These are phyloP conservation scores for Drymonia ruficornis DNA, from an alignment of 2,888 invertebrate genomes.

Conservation along the genomic window DNA sequence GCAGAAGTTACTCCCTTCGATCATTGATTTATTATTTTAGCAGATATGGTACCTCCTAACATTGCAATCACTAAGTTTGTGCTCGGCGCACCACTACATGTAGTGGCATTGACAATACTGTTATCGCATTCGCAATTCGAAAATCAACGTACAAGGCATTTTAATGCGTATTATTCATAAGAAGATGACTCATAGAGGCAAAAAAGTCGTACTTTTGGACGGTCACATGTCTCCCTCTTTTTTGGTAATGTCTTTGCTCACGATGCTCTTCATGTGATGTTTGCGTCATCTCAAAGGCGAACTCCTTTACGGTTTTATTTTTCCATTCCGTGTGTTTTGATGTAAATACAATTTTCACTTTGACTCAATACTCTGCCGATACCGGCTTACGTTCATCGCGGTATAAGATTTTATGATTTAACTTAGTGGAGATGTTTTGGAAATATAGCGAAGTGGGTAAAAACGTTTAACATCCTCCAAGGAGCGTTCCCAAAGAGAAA, in stretches of 20 bases:
- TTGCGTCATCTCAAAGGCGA: slow-evolving; percentile 36
- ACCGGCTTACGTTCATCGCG: slow-evolving; percentile 15
- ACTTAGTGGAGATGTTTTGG: slow-evolving; percentile 12
- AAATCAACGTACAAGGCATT: no score
- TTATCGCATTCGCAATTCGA: no score
- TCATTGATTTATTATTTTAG: no score
- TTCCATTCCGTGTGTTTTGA: slow-evolving; percentile 34
- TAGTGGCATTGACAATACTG: no score
- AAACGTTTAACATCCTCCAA: neutral
- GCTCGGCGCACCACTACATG: no score
- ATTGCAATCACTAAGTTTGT: no score
- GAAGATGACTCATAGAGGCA: no score
- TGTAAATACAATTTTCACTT: slow-evolving; percentile 46
- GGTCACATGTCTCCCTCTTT: no score
- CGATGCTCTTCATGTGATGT: slow-evolving; percentile 10
- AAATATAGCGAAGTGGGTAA: slow-evolving; percentile 17
- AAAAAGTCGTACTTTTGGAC: no score
- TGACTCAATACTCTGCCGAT: slow-evolving; percentile 39
- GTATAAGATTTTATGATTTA: slow-evolving; percentile 34
- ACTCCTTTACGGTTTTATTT: slow-evolving; percentile 42
- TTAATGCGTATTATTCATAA: no score
- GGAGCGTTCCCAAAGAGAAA: neutral
- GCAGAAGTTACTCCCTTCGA: slow-evolving; percentile 20
- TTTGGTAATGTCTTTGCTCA: no score
- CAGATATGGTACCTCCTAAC: no score